Percentiles rank a stretch among this genome's conserved stretches.
Conservation (phyloP, 2,113 vertebrate species). For the Podiceps cristatus region DNA sequence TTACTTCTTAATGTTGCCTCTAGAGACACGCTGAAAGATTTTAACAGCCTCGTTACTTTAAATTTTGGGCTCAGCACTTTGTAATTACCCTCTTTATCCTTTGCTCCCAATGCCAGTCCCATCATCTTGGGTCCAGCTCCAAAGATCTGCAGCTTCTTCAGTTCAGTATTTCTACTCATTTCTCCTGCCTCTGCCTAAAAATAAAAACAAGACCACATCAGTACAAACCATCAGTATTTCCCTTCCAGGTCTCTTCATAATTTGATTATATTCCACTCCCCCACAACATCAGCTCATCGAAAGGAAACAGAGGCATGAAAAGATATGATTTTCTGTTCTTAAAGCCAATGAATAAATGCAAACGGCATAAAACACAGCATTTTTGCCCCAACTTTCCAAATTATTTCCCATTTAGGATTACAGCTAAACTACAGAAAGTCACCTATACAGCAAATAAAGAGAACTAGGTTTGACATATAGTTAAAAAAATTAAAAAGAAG, state of each 20-base stretch:
- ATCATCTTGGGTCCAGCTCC: conserved; percentile 91
- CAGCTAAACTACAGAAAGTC: neutral
- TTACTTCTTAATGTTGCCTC: neutral
- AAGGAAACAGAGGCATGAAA: neutral
- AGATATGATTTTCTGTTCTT: neutral
- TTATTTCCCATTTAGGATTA: neutral
- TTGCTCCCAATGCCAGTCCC: conserved; percentile 85
- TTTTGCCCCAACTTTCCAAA: neutral
- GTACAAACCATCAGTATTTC: neutral
- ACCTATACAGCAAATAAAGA: neutral
- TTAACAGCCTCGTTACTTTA: neutral
- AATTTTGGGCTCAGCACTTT: too few relatives aligned
- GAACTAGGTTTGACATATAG: neutral
- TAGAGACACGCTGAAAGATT: neutral
- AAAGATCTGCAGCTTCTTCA: conserved; percentile 92
- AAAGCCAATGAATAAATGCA: neutral
- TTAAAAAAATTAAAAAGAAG: neutral
- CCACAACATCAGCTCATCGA: neutral
- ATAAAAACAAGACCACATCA: conserved; percentile 55
- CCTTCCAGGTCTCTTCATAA: neutral
- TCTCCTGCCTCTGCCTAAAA: conserved; percentile 78
- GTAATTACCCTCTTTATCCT: conserved; percentile 84
- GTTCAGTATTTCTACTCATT: conserved; percentile 86
- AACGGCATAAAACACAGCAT: neutral
- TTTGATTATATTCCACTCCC: neutral